Evolutionary conservation across 2,113 vertebrate species (phyloP), one percentile per base, ranked within the genome.

Genomic region (Callipepla californica): DNA sequence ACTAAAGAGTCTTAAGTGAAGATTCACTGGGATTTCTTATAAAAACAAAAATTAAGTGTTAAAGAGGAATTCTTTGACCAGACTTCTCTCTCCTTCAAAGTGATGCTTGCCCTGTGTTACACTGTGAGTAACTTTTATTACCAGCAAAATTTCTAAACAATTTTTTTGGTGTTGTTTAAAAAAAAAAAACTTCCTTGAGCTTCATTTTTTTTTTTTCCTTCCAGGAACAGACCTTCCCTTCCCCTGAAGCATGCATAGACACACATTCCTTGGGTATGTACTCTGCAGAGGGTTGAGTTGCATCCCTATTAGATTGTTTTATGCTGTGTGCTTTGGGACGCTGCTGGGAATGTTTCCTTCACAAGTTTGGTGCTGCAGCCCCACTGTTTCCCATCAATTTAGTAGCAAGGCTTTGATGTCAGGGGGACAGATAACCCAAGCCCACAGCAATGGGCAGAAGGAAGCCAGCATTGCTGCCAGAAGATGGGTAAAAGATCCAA

Each of bases 321-420:
- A 83, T 80, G 73, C 84, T 73, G 7, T 91, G 96, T 94, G 91
- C 86, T 91, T 67, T 90, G 73, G 74, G 81, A 80, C 51, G 19
- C 72, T 58, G 36, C 7, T 0, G 76, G 51, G 40, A 62, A 36
- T 20, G 68, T 74, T 93, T 87, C 68, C 36, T 0, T 5, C 1
- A 1, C 32, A 2, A 67, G 36, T 47, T 11, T 51, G 36, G 28
- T 1, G 4, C 79, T 83, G 81, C 69, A 86, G 80, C 66, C 78
- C 18, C 21, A 4, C 47, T 82, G 51, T 80, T 93, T 61, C 8
- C 58, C 0, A 50, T 14, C 1, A 25, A 11, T 15, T 11, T 48
- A 20, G 13, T n/a, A 53, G 53, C 57, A 79, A 53, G 36, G 22
- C 70, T 89, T 91, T 91, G 48, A 40, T 85, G 12, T 36, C 40